Percentiles rank a stretch among this genome's conserved stretches.
Conservation (phyloP, 1,140 invertebrate genomes). For the Himalopsyche phryganea region DNA sequence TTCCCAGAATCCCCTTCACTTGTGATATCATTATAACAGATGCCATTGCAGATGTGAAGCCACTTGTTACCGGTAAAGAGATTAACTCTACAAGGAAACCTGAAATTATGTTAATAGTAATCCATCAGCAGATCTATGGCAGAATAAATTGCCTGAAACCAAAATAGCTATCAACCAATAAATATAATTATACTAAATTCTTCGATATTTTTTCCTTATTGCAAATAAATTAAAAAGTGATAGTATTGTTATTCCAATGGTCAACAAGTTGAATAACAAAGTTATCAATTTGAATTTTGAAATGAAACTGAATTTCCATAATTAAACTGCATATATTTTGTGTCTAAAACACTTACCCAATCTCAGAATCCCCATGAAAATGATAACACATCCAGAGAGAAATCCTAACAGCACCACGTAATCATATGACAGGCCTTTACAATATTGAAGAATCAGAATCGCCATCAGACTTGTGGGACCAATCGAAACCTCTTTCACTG, state of each 20-base stretch:
- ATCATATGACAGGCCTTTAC: constrained; percentile 63
- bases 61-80: constrained; percentile 84
- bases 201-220: too few species aligned
- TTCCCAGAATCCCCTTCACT: constrained; percentile 77
- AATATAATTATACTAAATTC: too few species aligned
- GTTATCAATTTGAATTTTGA: too few species aligned
- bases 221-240: too few species aligned
- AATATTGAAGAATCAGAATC: constrained; percentile 72
- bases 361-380: constrained; percentile 73
- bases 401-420: constrained; percentile 79
- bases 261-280: too few species aligned
- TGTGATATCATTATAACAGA: constrained; percentile 88
- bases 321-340: too few species aligned
- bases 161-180: too few species aligned
- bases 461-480: constrained; percentile 86
- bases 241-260: too few species aligned
- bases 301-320: too few species aligned
- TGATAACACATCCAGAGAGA: constrained; percentile 69
- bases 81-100: constrained; percentile 94
- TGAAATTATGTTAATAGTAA: too few species aligned
- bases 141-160: too few species aligned
- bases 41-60: constrained; percentile 90
- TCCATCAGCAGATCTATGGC: too few species aligned
- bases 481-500: constrained; percentile 86
- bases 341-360: constrained; percentile 71